Conservation (phyloP, 2,113 vertebrate genomes). For the Hymenochirus boettgeri region DNA sequence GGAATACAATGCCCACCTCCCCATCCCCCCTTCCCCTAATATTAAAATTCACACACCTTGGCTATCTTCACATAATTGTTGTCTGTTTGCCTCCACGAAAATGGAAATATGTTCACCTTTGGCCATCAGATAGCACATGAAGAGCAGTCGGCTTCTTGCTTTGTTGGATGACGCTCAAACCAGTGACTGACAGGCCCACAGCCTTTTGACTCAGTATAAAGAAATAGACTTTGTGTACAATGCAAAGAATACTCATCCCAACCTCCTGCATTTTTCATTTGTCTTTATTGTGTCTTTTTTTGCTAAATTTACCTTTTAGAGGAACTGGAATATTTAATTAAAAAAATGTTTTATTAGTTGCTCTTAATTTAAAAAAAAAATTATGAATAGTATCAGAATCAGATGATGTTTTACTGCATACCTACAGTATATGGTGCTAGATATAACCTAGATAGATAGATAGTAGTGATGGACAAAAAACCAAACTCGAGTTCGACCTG, state of each 20-base stretch:
- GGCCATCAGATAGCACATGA: background rate
- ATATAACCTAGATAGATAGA: no score
- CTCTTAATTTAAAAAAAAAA: no score
- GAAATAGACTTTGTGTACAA: slow-evolving; percentile 11
- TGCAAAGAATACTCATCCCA: slow-evolving; percentile 9
- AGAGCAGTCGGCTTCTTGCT: background rate
- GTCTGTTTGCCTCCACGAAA: slow-evolving; percentile 13
- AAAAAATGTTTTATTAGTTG: no score
- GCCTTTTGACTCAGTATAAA: slow-evolving; percentile 5
- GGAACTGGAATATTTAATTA: background rate
- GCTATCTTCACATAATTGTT: slow-evolving; percentile 11
- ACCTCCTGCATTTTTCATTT: slow-evolving; percentile 26
- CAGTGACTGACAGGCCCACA: slow-evolving; percentile 3
- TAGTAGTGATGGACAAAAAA: no score
- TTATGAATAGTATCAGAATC: no score
- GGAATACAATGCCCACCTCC: background rate
- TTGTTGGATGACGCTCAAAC: slow-evolving; percentile 20
- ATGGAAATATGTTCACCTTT: slow-evolving; percentile 18
- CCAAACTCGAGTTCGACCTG: no score
- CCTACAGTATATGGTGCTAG: no score
- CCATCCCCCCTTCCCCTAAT: background rate
- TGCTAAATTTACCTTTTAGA: slow-evolving; percentile 21
- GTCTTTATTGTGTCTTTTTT: slow-evolving; percentile 17
- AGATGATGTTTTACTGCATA: no score
- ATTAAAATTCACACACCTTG: slow-evolving; percentile 4